Evolutionary conservation across 1,140 invertebrate genomes (phyloP), one percentile per base, ranked within the genome.

Genomic region (Drosophila kanapiae): DNA sequence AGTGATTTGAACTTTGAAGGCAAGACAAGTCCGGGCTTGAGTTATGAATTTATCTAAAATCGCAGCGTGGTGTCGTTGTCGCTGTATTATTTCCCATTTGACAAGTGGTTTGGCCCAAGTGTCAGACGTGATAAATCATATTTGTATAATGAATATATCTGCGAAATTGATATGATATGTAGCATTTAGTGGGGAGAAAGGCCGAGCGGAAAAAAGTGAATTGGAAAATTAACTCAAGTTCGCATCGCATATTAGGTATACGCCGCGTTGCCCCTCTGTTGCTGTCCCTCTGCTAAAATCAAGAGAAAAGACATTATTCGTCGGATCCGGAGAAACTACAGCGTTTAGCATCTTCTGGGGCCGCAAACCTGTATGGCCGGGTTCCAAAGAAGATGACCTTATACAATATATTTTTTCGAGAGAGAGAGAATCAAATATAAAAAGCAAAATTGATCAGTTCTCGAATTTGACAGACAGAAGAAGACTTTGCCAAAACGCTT

Each of bases 1-100:
- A 90, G 78, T 91, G 78, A 91, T 91, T 91, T 91, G 88, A 91
- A 91, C 88, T 91, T 90, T 91, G 88, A 91, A 91, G 88, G 88
- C 88, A 88, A 91, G 83, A 88, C 83, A 88, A 91, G 85, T 90
- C 68, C 68, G 82, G 65, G 80, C 75, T 80, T 80, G 77, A 87
- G 84, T 84, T 87, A 87, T 87, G 85, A 87, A 87, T 90, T 90
- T 90, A 90, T 90, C 85, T 90, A 90, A 90, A 88, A 90, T 90
- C 85, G 67, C 84, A 88, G 84, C 85, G 61, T 88, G 84, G 56
- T 70, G 83, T 82, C 83, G 83, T 74, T 85, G 76, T 85, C 81
- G 81, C 59, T 74, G 77, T 74, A 71, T 63, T 85, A 69, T 70
- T 83, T 78, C 59, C 51, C 71, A 75, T 88, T 88, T 88, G 84